Base-by-base conservation (phyloP, 2,113 vertebrate genomes). In the Pituophis catenifer region DNA sequence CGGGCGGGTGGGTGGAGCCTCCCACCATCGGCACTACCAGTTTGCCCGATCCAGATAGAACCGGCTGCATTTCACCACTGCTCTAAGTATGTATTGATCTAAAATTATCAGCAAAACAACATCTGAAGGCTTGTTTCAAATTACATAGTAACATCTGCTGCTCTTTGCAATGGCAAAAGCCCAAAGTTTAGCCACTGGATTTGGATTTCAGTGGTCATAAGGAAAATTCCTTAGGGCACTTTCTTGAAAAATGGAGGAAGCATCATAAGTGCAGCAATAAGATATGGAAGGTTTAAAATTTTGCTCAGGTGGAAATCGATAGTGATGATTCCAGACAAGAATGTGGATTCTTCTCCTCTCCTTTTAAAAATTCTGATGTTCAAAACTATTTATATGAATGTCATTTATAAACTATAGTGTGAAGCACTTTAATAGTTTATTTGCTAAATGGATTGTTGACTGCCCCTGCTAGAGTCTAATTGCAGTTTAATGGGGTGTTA, bases 401-500 rank as follows among this genome's bases (percentile, higher is more conserved):
- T 95, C 93, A 93, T 91, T 94, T 93, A 75, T 50, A 94, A 92
- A 70, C 94, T 29, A 23, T 0, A 1, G 88, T 62, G 29, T 50
- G 91, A 92, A 88, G 92, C 75, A 93, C 92, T 93, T 92, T 93
- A 95, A 96, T 93, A 93, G 95, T 94, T 92, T 92, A 95, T 96
- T 96, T 95, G 91, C 88, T 93, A 92, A 92, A 92, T 95, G 93
- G 91, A 11, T 95, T 52, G 96, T 93, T 96, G 97, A 95, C 94
- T 95, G 94, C 91, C 91, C 86, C 91, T 96, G 93, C 95, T 96
- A 95, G 91, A 89, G 89, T 93, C 92, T 96, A 96, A 96, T 94
- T 97, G 93, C 96, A 96, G 95, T 96, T 95, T 95, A 97, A 96
- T 95, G 93, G 95, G 89, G 95, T 93, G 94, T 87, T 94, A 91